Evolutionary conservation across 2,113 vertebrate genomes (phyloP).

Genomic region (Thymallus thymallus): DNA sequence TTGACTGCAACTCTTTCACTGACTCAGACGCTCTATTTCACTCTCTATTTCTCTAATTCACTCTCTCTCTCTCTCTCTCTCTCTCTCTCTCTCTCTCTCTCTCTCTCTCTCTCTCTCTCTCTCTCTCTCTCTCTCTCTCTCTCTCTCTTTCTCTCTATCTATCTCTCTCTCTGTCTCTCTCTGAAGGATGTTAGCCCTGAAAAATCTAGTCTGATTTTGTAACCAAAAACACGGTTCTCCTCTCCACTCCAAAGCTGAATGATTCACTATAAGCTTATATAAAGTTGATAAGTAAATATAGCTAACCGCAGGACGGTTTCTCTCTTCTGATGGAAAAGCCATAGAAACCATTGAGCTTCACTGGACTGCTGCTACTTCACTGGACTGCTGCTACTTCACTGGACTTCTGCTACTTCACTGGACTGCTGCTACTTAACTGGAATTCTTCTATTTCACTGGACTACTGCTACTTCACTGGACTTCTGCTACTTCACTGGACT

Average conservation of each 20-base stretch:
- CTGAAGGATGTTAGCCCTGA: background rate
- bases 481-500: too few relatives aligned
- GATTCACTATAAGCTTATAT: background rate
- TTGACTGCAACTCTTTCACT: too few relatives aligned
- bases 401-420: too few relatives aligned
- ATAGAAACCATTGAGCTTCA: background rate
- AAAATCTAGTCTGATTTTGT: background rate
- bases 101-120: background rate
- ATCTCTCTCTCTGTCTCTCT: background rate
- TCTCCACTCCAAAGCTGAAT: background rate
- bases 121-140: background rate
- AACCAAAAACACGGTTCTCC: background rate
- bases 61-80: background rate
- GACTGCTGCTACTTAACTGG: too few relatives aligned
- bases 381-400: too few relatives aligned
- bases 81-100: background rate
- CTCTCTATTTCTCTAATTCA: background rate
- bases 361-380: background rate
- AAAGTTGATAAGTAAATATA: background rate
- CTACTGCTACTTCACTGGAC: too few relatives aligned
- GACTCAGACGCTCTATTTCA: background rate
- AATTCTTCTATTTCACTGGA: too few relatives aligned
- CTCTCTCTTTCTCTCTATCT: background rate
- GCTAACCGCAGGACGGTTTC: background rate
- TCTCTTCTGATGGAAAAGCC: background rate